Conservation (phyloP, 2,797 vertebrate species). For the Callimico goeldii region DNA sequence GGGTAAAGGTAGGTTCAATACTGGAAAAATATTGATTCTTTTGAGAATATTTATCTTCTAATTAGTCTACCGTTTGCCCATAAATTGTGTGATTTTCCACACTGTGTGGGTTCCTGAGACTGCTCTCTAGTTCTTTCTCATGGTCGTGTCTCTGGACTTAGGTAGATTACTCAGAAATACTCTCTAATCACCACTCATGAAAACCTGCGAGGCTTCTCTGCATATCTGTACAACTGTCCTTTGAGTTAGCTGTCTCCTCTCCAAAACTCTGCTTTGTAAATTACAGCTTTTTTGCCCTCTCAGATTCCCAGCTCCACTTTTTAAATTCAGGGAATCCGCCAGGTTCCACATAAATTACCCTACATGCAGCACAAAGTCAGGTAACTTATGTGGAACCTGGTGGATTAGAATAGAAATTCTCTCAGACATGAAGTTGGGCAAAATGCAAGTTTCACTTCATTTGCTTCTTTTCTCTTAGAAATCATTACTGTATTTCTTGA, state of each 20-base stretch:
- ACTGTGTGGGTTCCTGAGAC: not conserved
- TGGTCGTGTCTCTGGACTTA: not conserved
- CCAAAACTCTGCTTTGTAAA: rapidly evolving
- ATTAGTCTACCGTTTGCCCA: not conserved
- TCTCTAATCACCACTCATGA: not conserved
- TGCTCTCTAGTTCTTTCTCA: not conserved
- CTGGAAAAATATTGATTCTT: not conserved
- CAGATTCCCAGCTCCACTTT: not conserved
- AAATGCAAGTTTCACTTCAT: slow-evolving; percentile 24
- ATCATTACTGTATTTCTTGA: slow-evolving; percentile 6
- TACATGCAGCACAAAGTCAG: not conserved
- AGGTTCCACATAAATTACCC: not conserved
- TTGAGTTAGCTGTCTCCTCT: not conserved
- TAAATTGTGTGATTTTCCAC: not conserved
- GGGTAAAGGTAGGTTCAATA: not conserved
- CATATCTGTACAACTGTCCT: not conserved
- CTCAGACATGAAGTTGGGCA: not conserved
- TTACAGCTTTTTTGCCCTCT: not conserved
- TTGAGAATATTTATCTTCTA: not conserved
- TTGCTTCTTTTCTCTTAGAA: slow-evolving; percentile 12
- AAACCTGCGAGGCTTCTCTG: not conserved
- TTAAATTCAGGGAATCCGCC: not conserved
- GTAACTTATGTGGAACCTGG: too few species aligned
- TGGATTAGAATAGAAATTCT: not conserved
- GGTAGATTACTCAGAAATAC: not conserved